Percentiles rank a stretch among this genome's conserved stretches.
Conservation (phyloP, 2,888 invertebrate species). For the Drosophila rubida region DNA sequence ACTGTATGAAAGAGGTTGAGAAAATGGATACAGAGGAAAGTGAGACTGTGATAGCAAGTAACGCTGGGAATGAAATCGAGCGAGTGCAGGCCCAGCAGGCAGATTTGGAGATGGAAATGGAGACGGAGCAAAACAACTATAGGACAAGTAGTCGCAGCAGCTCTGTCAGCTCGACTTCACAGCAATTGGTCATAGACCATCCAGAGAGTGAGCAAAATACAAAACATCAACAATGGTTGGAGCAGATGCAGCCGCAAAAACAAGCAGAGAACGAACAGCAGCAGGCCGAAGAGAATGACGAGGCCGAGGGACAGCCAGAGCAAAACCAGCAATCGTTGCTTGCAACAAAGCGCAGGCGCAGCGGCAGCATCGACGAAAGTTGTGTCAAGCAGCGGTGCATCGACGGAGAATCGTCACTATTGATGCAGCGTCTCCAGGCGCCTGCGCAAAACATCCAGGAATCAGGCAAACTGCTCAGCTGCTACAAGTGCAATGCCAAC, state of each 20-base stretch:
- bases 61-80: constrained; percentile 26
- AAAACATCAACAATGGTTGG: constrained; percentile 26
- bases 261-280: constrained; percentile 35
- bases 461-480: constrained; percentile 74
- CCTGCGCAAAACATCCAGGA: constrained; percentile 15
- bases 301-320: constrained; percentile 23
- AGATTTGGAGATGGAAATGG: background rate
- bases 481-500: constrained; percentile 90
- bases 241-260: constrained; percentile 23
- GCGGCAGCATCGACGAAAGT: constrained; percentile 19
- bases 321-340: constrained; percentile 39
- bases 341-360: constrained; percentile 33
- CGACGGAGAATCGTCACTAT: constrained; percentile 32
- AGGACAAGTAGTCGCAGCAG: constrained; percentile 55
- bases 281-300: constrained; percentile 56
- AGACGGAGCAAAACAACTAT: constrained; percentile 12
- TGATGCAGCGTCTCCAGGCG: constrained; percentile 64
- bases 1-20: constrained; percentile 1
- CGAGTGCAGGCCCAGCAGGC: background rate
- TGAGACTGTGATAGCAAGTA: constrained; percentile 54
- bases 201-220: constrained; percentile 71
- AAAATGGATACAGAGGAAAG: constrained; percentile 1
- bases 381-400: constrained; percentile 14
- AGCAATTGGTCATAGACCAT: constrained; percentile 84
- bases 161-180: constrained; percentile 80